Base-by-base conservation (phyloP, 30 jellyfish, hydroid and myxozoan species). In the Aurelia coerulea region DNA sequence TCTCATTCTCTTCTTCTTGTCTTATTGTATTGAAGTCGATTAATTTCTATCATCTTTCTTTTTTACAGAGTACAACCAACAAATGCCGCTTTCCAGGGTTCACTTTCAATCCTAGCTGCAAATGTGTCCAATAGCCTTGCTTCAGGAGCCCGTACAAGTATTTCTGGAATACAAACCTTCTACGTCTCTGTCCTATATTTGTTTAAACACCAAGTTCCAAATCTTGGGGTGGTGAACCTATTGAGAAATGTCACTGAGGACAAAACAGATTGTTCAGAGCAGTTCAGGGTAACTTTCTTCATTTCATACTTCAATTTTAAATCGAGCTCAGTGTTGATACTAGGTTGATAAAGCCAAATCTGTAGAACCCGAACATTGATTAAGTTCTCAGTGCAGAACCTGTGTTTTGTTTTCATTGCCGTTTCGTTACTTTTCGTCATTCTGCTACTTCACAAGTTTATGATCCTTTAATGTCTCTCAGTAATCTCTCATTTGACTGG, bases 61-160 rank as follows among this genome's bases (percentile, higher is more conserved):
- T 46, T 9, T 35, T 65, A 67, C 37, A 83, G 92, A 9, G 49
- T 53, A 23, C 71, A 58, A 10, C 63, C 92, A 7, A 3, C 62
- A 11, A n/a, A 13, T 46, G 56, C 10, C 1, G 17, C 46, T 17
- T 67, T 37, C 37, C 68, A 29, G 19, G 92, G 92, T 17, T 77
- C 63, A 52, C 34, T 83, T 16, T 62, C 59, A 15, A 23, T 83
- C 23, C 23, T 11, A 3, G 60, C 73, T 62, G 83, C 80, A 17
- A 52, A 46, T 16, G 92, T 83, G 64, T 54, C 86, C 11, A 35
- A 62, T 15, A 34, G n/a, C 0, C 5, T 19, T 15, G 71, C 80
- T 7, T 58, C 92, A 10, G 92, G 92, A 13, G 39, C 79, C 14
- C 76, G 85, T 1, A 32, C 73, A 35, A 69, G 49, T 59, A 79